Base-by-base conservation (phyloP, 2,888 invertebrate genomes). In the Morpho deidamia region DNA sequence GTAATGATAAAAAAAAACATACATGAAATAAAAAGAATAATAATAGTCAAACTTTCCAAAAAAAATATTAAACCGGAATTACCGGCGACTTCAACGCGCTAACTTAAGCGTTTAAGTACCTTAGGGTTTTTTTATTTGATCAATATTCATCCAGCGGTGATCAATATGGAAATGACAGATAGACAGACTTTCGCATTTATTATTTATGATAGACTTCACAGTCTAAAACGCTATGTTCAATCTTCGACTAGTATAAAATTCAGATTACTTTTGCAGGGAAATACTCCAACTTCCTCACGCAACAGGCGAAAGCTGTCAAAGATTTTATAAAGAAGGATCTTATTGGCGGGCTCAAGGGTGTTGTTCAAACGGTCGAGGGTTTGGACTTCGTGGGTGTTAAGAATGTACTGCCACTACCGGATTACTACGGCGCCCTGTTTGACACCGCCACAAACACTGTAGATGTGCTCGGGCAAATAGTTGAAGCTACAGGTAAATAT, bases 401-500 rank as follows among this genome's bases (percentile, higher is more conserved):
- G 39, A 61, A 69, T 1, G 51, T 80, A 2, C 54, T 83, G n/a
- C 83, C 83, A 0, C 61, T 83, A 9, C 67, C 76, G 0, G 76
- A 82, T 55, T 87, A 85, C 63, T 89, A 89, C 60, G 78, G 81
- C 54, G 74, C 75, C 0, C 35, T 83, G 11, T 80, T 87, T 50
- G 76, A 83, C 14, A 74, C 71, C 38, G 72, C 84, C 0, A 59
- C 78, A 14, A 74, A 76, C 11, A 69, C 75, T 1, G 65, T 82
- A 1, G 90, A 90, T 59, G 90, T 88, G 9, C 74, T 94, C 5
- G 70, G 81, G 2, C 91, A 92, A 70, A 89, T 93, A 9, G 87
- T 91, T 7, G 92, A 93, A 76, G 92, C 91, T 50, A 91, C 93
- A 62, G 87, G 92, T 92, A 71, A 69, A 54, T 45, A 52, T 1